phyloP scores from a whole-genome alignment of 2,797 vertebrate genomes.

The Smutsia gigantea region DNA sequence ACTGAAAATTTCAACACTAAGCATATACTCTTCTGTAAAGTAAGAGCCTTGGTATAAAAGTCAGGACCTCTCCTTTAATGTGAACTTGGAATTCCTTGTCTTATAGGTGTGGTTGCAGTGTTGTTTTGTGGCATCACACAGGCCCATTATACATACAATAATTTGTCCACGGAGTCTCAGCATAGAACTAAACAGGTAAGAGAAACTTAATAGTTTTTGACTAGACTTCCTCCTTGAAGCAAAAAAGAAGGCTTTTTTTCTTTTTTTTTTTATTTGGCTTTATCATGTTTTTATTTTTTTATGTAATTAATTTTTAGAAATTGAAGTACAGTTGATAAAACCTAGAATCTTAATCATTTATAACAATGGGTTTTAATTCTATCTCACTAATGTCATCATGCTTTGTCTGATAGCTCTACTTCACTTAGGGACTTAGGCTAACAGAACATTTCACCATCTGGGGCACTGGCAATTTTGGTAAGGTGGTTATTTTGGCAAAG shows the following conservation, averaged over 20 bases:
- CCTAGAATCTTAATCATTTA: no score
- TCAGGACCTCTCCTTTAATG: background rate
- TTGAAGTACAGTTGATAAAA: no score
- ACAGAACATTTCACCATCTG: no score
- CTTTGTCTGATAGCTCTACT: no score
- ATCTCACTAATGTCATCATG: no score
- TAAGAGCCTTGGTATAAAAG: background rate
- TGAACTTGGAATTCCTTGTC: slow-evolving; percentile 58
- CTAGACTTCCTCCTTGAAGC: slow-evolving; percentile 8
- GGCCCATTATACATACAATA: slow-evolving; percentile 98
- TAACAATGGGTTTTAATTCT: no score
- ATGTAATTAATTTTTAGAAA: no score
- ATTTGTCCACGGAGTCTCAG: slow-evolving; percentile 96
- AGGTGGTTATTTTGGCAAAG: no score
- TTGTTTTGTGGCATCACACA: slow-evolving; percentile 99
- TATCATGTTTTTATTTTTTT: no score
- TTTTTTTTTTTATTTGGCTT: background rate
- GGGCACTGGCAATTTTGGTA: no score
- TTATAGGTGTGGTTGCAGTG: slow-evolving; percentile 96
- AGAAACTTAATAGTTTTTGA: slow-evolving; percentile 35
- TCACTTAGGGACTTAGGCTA: no score
- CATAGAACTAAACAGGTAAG: slow-evolving; percentile 97
- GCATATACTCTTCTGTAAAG: background rate
- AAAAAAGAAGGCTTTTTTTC: background rate
- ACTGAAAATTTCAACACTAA: background rate